Conservation (phyloP, 2,797 vertebrate species). For the Lacerta agilis region DNA sequence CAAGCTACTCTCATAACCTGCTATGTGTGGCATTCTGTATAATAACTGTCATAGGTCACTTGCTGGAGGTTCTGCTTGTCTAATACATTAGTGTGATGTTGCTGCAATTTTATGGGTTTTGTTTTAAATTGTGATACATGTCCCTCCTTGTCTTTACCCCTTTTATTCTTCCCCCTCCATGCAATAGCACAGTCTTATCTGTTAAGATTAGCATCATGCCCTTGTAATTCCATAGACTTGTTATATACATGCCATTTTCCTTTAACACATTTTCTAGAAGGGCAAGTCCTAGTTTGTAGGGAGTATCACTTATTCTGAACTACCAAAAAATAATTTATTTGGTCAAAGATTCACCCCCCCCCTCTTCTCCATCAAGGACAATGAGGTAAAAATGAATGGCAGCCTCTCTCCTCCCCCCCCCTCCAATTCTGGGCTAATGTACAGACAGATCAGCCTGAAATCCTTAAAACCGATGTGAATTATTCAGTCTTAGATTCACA, state of each 20-base stretch:
- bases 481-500: constrained; percentile 13
- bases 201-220: constrained; percentile 72
- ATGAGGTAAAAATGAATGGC: constrained; percentile 5
- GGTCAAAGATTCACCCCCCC: constrained; percentile 63
- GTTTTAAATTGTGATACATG: constrained; percentile 47
- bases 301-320: constrained; percentile 78
- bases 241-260: constrained; percentile 73
- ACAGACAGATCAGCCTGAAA: not conserved
- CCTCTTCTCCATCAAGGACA: constrained; percentile 57
- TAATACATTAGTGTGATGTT: constrained; percentile 50
- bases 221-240: constrained; percentile 69
- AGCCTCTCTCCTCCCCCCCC: constrained; percentile 10
- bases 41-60: constrained; percentile 49
- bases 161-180: constrained; percentile 59
- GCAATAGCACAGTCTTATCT: constrained; percentile 51
- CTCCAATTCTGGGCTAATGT: not conserved
- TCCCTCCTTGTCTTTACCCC: constrained; percentile 40
- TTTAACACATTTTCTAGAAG: constrained; percentile 77
- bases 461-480: not conserved
- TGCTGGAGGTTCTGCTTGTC: constrained; percentile 54
- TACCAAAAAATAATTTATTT: constrained; percentile 78
- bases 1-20: constrained; percentile 12
- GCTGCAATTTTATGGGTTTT: constrained; percentile 53
- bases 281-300: constrained; percentile 78
- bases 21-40: not conserved